Base-by-base conservation (phyloP, 2,888 invertebrate genomes). In the Lasiommata megera region DNA sequence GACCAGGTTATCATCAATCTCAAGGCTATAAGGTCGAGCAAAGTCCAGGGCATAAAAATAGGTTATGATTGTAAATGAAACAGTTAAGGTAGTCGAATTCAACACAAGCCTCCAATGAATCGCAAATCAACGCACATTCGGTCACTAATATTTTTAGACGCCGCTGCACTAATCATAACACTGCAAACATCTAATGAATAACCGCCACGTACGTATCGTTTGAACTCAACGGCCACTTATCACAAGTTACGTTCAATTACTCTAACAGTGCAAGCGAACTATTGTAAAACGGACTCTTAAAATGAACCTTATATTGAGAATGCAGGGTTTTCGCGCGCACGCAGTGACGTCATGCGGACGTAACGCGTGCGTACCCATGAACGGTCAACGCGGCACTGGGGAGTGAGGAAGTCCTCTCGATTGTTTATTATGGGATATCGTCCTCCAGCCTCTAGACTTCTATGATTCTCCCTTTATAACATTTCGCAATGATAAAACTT, bases 381-480 rank as follows among this genome's bases (percentile, higher is more conserved):
- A 64, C 70, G 65, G 65, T 61, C 67, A 66, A 68, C 66, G 72
- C 64, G 64, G 68, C 63, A 82, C 82, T 82, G 73, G 67, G 37
- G 31, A 52, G 50, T 82, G 73, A 68, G 37, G 31, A 52, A 52
- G 52, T 58, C 76, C 74, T 70, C 38, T 14, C 38, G 51, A 31
- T 31, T 46, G 46, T 31, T 46, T 43, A 7, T 46, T 23, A 28
- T 16, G 34, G 18, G 17, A 18, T 48, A 9, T n/a, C 18, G 31
- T 48, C 36, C 36, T 34, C 11, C 48, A 36, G 36, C 12, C 18
- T 18, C 17, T 48, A 31, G 46, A 31, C 29, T 12, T 3, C 23
- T 6, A 11, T 23, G 23, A 3, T 5, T 5, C 23, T 23, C 23
- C 23, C 23, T 23, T 23, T 23, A 23, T 3, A 23, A 23, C 23